phyloP scores from a whole-genome alignment of 2,888 invertebrate genomes.

The Dicranocentrus wangi region DNA sequence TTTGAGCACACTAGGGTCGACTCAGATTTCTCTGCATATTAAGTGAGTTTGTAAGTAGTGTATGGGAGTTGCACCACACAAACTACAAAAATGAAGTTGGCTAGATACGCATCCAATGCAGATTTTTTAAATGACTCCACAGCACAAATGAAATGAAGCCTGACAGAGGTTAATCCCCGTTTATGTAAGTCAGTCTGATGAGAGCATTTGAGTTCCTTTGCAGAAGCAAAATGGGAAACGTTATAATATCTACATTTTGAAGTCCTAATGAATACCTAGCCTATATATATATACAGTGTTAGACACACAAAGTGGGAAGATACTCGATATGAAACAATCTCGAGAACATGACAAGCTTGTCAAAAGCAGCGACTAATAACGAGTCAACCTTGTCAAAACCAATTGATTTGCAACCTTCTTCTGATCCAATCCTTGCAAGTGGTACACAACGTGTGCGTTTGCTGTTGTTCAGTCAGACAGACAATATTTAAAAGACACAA shows the following conservation, averaged over 20 bases:
- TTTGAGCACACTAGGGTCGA: constrained; percentile 8
- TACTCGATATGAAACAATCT: constrained; percentile 16
- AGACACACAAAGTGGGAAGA: background rate
- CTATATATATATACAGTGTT: no score
- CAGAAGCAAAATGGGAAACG: no score
- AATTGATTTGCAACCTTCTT: constrained; percentile 61
- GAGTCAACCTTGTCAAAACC: constrained; percentile 58
- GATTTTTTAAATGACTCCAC: constrained; percentile 32
- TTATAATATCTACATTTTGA: no score
- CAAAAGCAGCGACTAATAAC: constrained; percentile 48
- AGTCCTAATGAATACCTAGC: no score
- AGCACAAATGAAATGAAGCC: constrained; percentile 33
- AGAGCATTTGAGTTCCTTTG: background rate
- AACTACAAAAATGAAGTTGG: background rate
- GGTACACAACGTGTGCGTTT: background rate
- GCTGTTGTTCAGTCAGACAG: no score
- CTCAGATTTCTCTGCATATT: constrained; percentile 14
- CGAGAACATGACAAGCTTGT: constrained; percentile 44
- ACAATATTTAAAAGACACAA: background rate
- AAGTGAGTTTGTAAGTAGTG: no score
- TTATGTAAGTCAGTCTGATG: background rate
- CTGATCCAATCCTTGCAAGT: constrained; percentile 28
- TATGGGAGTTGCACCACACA: background rate
- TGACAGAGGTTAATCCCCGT: constrained; percentile 16
- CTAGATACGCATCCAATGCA: constrained; percentile 23